Percentiles rank a stretch among this genome's conserved stretches.
These are phyloP conservation scores for Spisula solida DNA, from an alignment of 2,888 invertebrate genomes.

Conservation along the genomic window DNA sequence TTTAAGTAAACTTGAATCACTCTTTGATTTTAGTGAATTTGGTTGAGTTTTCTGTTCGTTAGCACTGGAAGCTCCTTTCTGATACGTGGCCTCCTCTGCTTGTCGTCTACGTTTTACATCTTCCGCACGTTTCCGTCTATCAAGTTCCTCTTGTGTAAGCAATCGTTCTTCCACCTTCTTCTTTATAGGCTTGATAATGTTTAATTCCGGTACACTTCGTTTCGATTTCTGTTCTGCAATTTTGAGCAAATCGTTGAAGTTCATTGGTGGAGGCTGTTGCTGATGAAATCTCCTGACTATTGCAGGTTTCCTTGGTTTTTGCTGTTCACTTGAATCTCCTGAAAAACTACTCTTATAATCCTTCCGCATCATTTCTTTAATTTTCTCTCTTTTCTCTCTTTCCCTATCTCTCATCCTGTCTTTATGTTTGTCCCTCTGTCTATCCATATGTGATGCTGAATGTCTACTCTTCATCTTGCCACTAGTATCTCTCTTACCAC, in stretches of 20 bases:
- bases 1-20: slow-evolving; percentile 60
- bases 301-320: slow-evolving; percentile 56
- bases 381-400: slow-evolving; percentile 55
- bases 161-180: slow-evolving; percentile 73
- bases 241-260: slow-evolving; percentile 79
- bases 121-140: slow-evolving; percentile 69
- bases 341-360: slow-evolving; percentile 63
- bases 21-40: slow-evolving; percentile 47
- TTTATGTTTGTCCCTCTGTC: slow-evolving; percentile 26
- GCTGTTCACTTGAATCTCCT: slow-evolving; percentile 33
- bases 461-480: slow-evolving; percentile 32
- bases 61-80: slow-evolving; percentile 19
- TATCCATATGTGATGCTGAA: slow-evolving; percentile 24
- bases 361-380: slow-evolving; percentile 59
- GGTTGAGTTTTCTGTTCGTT: neutral
- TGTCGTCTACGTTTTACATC: slow-evolving; percentile 57
- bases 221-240: slow-evolving; percentile 77
- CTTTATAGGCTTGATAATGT: slow-evolving; percentile 38
- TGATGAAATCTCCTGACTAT: slow-evolving; percentile 52
- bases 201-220: slow-evolving; percentile 66
- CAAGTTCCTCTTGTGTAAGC: slow-evolving; percentile 81
- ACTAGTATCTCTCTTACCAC: slow-evolving; percentile 1
- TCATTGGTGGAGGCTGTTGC: slow-evolving; percentile 75
- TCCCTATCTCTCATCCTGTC: neutral
- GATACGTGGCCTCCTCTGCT: slow-evolving; percentile 41